A percentile compares a stretch with the other conserved stretches of the same genome.
Evolutionary conservation across 92 coral and sea anemone species (phyloP).

Genomic region (Pocillopora grandis): DNA sequence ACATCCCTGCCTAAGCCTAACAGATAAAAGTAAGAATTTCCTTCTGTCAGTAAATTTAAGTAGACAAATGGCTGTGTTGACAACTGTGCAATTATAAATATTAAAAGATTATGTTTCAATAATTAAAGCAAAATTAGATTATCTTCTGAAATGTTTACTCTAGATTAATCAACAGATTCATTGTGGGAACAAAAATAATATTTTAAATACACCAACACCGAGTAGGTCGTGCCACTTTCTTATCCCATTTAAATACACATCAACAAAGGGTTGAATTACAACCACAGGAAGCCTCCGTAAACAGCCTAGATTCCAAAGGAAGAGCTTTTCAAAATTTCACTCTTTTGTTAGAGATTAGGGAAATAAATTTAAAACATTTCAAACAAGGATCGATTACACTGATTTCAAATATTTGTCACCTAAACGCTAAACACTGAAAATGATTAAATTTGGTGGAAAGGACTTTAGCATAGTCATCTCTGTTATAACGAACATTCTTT

Average conservation of each 20-base stretch:
- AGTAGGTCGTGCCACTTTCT: background rate
- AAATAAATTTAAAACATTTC: background rate
- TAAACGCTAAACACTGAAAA: background rate
- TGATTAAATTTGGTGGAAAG: background rate
- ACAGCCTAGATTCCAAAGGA: background rate
- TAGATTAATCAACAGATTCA: too few species aligned
- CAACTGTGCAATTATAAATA: too few species aligned
- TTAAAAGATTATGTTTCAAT: too few species aligned
- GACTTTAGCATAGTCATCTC: background rate
- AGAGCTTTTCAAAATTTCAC: background rate
- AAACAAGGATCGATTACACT: background rate
- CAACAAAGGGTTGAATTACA: conserved; percentile 9
- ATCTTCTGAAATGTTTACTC: too few species aligned
- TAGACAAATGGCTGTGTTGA: too few species aligned
- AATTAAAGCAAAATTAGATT: too few species aligned
- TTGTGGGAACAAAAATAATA: too few species aligned
- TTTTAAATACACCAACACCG: background rate
- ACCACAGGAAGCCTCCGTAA: background rate
- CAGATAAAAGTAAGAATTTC: too few species aligned
- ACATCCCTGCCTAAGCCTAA: too few species aligned
- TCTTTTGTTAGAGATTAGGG: background rate
- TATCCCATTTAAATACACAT: background rate
- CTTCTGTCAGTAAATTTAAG: too few species aligned
- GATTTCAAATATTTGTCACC: conserved; percentile 16
- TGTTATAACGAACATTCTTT: background rate